Evolutionary conservation across 2,113 vertebrate genomes (phyloP).

Genomic region (Hepsetus odoe): DNA sequence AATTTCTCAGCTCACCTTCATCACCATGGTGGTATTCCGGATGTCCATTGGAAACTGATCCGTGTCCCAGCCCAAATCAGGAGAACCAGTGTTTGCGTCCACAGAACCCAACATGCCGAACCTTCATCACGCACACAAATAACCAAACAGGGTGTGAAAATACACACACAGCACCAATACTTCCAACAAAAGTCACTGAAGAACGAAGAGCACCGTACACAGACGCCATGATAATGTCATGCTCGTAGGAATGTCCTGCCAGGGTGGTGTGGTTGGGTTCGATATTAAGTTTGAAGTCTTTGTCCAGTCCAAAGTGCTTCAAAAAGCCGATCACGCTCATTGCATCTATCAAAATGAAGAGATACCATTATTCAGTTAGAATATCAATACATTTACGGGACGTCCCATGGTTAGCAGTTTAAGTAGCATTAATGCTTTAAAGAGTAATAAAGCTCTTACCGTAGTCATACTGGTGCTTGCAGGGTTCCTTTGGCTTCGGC

Average conservation of each 20-base stretch:
- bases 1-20: conserved; percentile 62
- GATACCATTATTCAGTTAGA: no score
- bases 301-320: conserved; percentile 67
- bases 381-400: no score
- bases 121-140: conserved; percentile 50
- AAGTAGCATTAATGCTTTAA: background rate
- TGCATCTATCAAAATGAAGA: conserved; percentile 58
- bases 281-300: conserved; percentile 72
- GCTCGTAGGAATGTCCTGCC: conserved; percentile 71
- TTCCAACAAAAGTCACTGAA: background rate
- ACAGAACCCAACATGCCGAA: conserved; percentile 74
- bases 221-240: conserved; percentile 71
- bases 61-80: conserved; percentile 73
- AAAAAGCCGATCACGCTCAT: conserved; percentile 74
- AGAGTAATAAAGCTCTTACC: conserved; percentile 50
- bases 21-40: conserved; percentile 70
- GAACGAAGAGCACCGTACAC: conserved; percentile 50
- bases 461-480: conserved; percentile 73
- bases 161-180: background rate
- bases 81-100: conserved; percentile 71
- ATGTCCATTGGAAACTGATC: conserved; percentile 75
- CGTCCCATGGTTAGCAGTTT: no score
- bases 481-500: conserved; percentile 72
- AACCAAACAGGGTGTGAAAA: background rate
- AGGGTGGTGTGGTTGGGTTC: conserved; percentile 75